Conservation (phyloP, 2,888 invertebrate genomes). For the Pecten maximus region DNA sequence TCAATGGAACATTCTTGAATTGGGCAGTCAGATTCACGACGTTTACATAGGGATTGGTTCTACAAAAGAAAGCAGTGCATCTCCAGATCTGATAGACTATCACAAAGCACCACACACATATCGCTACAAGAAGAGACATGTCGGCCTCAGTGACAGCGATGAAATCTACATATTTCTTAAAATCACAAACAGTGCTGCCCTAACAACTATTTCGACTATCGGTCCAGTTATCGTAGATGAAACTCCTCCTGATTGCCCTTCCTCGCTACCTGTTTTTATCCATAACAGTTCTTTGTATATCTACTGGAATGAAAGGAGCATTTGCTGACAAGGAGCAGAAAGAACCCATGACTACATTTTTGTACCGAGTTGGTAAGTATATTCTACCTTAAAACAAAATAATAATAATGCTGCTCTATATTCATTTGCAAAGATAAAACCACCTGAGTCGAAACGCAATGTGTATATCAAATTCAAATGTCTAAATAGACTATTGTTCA, state of each 20-base stretch:
- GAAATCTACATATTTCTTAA: slow-evolving; percentile 59
- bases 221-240: slow-evolving; percentile 66
- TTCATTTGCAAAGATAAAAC: too few species aligned
- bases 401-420: too few species aligned
- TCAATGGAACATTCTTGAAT: slow-evolving; percentile 57
- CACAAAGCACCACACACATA: slow-evolving; percentile 51
- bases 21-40: slow-evolving; percentile 62
- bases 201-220: slow-evolving; percentile 48
- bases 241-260: slow-evolving; percentile 59
- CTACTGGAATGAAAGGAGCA: slow-evolving; percentile 58
- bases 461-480: too few species aligned
- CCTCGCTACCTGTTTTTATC: slow-evolving; percentile 44
- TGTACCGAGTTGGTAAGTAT: slow-evolving; percentile 59
- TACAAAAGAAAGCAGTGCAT: not conserved
- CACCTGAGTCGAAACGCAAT: too few species aligned
- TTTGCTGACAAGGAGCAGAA: slow-evolving; percentile 62
- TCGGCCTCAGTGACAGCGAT: slow-evolving; percentile 54
- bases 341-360: slow-evolving; percentile 50
- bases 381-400: too few species aligned
- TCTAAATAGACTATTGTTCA: too few species aligned
- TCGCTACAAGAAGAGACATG: slow-evolving; percentile 52
- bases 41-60: slow-evolving; percentile 59
- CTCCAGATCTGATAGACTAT: slow-evolving; percentile 58
- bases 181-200: slow-evolving; percentile 62
- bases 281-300: slow-evolving; percentile 45